These are phyloP conservation scores for Gallinago nigripennis DNA, from an alignment of 2,797 vertebrate genomes.

Conservation along the genomic window DNA sequence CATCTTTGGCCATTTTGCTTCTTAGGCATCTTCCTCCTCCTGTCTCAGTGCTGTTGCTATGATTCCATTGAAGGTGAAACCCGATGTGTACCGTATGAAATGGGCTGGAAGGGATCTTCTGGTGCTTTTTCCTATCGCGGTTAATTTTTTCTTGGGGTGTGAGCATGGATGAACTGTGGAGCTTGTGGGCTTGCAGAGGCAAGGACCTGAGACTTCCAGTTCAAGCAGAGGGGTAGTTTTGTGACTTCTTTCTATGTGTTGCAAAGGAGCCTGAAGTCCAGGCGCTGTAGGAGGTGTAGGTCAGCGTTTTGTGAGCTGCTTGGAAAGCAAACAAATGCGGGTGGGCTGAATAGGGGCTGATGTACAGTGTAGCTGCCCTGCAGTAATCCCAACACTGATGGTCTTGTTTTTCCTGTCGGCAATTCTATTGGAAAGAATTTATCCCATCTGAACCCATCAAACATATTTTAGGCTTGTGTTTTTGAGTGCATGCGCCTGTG, in stretches of 20 bases:
- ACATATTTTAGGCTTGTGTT: not conserved
- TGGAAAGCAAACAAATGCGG: conserved; percentile 1
- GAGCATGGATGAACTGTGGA: not conserved
- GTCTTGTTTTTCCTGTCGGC: conserved; percentile 21
- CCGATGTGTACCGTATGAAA: not conserved
- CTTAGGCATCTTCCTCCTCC: not conserved
- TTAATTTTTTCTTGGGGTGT: not conserved
- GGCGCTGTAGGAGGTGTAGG: not conserved
- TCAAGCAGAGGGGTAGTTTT: not conserved
- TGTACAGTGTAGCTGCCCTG: not conserved
- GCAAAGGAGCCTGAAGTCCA: not conserved
- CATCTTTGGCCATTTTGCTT: not conserved
- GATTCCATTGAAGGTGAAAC: not conserved
- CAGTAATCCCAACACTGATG: not conserved
- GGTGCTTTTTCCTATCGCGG: rapidly evolving
- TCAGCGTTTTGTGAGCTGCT: not conserved
- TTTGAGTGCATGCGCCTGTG: not conserved
- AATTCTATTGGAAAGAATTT: not conserved
- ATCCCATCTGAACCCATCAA: not conserved
- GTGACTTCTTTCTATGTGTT: not conserved
- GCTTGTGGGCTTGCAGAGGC: not conserved
- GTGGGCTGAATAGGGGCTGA: not conserved
- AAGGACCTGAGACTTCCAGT: not conserved
- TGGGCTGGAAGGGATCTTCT: not conserved
- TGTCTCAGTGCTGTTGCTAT: not conserved